A percentile compares a stretch with the other conserved stretches of the same genome.
phyloP scores from a whole-genome alignment of 1,140 invertebrate species.

The Drosophila nasuta region DNA sequence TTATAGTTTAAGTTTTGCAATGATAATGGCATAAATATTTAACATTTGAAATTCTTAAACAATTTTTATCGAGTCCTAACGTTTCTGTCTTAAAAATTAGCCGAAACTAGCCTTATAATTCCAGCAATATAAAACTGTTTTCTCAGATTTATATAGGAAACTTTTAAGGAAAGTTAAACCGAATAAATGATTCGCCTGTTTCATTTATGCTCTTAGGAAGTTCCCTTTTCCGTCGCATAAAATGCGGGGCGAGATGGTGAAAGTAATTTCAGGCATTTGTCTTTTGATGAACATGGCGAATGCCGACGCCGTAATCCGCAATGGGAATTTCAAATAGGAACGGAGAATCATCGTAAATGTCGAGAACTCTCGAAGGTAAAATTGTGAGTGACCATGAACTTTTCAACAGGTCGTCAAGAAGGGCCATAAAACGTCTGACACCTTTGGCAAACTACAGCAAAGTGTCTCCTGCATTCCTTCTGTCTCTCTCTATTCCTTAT shows the following conservation, averaged over 20 bases:
- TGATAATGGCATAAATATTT: too few species aligned
- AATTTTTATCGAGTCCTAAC: too few species aligned
- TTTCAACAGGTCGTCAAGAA: constrained; percentile 74
- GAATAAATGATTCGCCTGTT: constrained; percentile 3
- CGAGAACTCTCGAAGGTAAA: constrained; percentile 35
- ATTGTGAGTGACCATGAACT: constrained; percentile 69
- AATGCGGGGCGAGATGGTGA: constrained; percentile 13
- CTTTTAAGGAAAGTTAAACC: neutral
- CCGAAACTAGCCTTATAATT: too few species aligned
- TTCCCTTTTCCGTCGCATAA: neutral
- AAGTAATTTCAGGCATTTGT: constrained; percentile 26
- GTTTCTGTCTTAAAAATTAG: too few species aligned
- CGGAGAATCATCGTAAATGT: constrained; percentile 4
- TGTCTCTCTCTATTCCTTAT: neutral
- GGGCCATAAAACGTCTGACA: constrained; percentile 78
- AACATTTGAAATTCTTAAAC: too few species aligned
- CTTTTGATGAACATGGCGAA: constrained; percentile 20
- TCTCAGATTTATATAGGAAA: neutral
- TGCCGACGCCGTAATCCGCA: neutral
- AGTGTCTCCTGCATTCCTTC: neutral
- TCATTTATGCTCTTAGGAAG: constrained; percentile 1
- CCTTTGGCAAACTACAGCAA: constrained; percentile 59
- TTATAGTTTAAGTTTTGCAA: too few species aligned
- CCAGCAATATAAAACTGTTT: too few species aligned
- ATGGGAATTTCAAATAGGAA: neutral